These are phyloP conservation scores for Acronicta alni DNA, from an alignment of 2,888 invertebrate species.

Conservation along the genomic window DNA sequence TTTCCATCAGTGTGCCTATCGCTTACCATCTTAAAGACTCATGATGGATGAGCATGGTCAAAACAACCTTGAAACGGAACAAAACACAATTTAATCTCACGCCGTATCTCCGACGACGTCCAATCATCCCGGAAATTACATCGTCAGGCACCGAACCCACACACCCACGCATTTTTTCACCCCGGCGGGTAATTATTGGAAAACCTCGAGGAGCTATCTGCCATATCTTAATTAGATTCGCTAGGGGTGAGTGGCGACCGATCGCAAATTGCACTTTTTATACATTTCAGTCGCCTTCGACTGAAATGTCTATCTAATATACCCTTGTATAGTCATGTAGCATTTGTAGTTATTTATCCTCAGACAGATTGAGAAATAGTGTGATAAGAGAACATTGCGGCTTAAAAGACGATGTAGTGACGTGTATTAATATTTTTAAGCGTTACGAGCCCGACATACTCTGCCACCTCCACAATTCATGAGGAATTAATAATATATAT, in stretches of 20 bases:
- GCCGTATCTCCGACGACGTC: conserved; percentile 13
- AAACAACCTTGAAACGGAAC: conserved; percentile 7
- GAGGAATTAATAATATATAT: too few relatives aligned
- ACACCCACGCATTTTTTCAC: conserved; percentile 28
- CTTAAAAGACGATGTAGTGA: too few relatives aligned
- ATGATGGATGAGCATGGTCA: background rate
- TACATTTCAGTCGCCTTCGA: background rate
- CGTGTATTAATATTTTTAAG: too few relatives aligned
- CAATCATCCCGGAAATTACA: conserved; percentile 42
- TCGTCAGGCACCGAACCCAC: conserved; percentile 16
- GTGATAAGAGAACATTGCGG: too few relatives aligned
- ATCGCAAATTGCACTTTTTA: conserved; percentile 41
- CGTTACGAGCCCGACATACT: too few relatives aligned
- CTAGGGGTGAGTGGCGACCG: conserved; percentile 16
- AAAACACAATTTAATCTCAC: conserved; percentile 22
- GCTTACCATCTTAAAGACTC: background rate
- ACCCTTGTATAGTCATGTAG: too few relatives aligned
- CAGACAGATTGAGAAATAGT: too few relatives aligned
- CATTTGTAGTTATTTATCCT: too few relatives aligned
- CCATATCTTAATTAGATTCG: conserved; percentile 52
- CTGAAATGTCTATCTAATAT: too few relatives aligned
- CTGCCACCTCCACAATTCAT: too few relatives aligned
- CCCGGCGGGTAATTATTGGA: conserved; percentile 41
- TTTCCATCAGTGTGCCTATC: background rate
- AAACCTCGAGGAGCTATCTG: conserved; percentile 40